Evolutionary conservation across 2,113 vertebrate species (phyloP).

Genomic region (Cottus gobio): DNA sequence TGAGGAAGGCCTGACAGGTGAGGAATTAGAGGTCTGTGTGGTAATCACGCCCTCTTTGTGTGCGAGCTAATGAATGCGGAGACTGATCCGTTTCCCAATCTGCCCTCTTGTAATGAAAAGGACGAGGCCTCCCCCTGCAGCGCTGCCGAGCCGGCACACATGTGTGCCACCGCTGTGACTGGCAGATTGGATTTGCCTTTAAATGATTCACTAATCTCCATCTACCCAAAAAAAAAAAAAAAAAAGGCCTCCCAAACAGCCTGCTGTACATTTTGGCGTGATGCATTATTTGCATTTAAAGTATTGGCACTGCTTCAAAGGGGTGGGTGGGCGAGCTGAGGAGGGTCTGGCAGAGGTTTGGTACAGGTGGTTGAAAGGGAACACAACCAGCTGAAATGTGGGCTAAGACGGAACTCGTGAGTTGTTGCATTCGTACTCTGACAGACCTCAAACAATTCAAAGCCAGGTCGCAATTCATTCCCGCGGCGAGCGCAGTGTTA

Average conservation of each 20-base stretch:
- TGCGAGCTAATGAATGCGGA: slow-evolving; percentile 64
- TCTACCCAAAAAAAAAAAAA: slow-evolving; percentile 57
- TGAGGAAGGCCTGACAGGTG: slow-evolving; percentile 60
- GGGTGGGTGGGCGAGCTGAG: background rate
- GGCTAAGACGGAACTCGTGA: slow-evolving; percentile 1
- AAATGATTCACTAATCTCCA: slow-evolving; percentile 73
- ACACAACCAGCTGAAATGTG: slow-evolving; percentile 17
- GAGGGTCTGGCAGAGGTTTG: slow-evolving; percentile 24
- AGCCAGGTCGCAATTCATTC: slow-evolving; percentile 26
- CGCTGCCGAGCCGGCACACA: slow-evolving; percentile 46
- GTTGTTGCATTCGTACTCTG: slow-evolving; percentile 15
- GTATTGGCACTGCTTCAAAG: slow-evolving; percentile 28
- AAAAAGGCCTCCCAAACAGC: slow-evolving; percentile 59
- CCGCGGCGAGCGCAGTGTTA: slow-evolving; percentile 22
- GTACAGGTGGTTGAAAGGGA: slow-evolving; percentile 27
- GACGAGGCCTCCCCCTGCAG: slow-evolving; percentile 46
- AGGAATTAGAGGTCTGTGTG: slow-evolving; percentile 54
- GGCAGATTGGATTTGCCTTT: slow-evolving; percentile 65
- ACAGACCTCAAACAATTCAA: slow-evolving; percentile 30
- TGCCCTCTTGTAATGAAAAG: slow-evolving; percentile 54
- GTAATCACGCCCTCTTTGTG: slow-evolving; percentile 47
- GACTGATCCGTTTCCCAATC: slow-evolving; percentile 60
- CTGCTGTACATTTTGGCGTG: slow-evolving; percentile 39
- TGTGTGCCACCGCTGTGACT: slow-evolving; percentile 39
- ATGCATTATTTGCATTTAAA: slow-evolving; percentile 59